These are phyloP conservation scores for Ochropacha duplaris DNA, from an alignment of 2,888 invertebrate genomes.

Conservation along the genomic window DNA sequence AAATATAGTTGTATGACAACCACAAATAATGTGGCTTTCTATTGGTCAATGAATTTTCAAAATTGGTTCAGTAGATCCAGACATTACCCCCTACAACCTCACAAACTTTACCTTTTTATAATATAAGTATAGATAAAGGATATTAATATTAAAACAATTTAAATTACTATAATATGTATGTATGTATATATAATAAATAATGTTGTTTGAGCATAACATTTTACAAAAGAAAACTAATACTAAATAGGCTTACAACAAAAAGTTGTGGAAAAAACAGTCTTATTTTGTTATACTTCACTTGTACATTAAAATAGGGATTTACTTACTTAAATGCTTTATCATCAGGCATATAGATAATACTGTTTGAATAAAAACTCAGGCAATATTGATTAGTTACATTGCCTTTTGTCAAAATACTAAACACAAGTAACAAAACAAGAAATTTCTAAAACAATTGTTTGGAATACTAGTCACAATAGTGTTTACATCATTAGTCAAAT, in stretches of 20 bases:
- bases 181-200: too few relatives aligned
- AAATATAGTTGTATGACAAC: too few relatives aligned
- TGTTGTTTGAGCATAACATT: neutral
- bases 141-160: neutral
- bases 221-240: constrained; percentile 1
- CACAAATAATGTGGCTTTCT: too few relatives aligned
- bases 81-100: too few relatives aligned
- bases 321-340: neutral
- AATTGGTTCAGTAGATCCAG: too few relatives aligned
- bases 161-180: neutral
- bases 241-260: neutral
- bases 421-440: too few relatives aligned
- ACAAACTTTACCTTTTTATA: too few relatives aligned
- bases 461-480: neutral
- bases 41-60: too few relatives aligned
- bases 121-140: neutral
- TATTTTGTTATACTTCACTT: neutral
- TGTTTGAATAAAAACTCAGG: neutral
- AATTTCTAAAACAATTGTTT: neutral
- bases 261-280: neutral
- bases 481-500: neutral
- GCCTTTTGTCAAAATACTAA: too few relatives aligned
- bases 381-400: neutral
- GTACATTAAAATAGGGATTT: neutral
- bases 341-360: neutral